Evolutionary conservation across 2,888 invertebrate genomes (phyloP).

Genomic region (Eugnorisma glareosa): DNA sequence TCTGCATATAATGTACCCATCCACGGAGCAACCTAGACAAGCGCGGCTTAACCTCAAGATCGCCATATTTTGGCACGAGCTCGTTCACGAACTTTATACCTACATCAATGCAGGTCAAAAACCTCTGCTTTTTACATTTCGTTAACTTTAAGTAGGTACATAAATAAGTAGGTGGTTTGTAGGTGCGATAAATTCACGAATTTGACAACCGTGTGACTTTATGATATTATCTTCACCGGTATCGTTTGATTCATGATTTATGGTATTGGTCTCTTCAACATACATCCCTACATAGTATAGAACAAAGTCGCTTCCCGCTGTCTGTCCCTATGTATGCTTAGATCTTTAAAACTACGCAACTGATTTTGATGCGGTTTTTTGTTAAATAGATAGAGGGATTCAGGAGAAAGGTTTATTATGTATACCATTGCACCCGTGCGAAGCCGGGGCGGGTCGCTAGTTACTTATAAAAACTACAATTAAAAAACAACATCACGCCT

Average conservation of each 20-base stretch:
- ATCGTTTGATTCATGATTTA: slow-evolving; percentile 23
- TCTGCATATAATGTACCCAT: neutral
- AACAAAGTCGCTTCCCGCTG: too few relatives aligned
- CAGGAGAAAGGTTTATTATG: too few relatives aligned
- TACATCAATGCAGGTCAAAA: slow-evolving; percentile 17
- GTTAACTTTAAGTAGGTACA: neutral
- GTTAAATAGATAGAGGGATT: too few relatives aligned
- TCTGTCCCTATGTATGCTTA: too few relatives aligned
- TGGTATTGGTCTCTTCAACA: neutral
- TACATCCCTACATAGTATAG: too few relatives aligned
- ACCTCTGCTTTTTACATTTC: slow-evolving; percentile 23
- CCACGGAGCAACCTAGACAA: neutral
- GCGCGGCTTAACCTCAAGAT: neutral
- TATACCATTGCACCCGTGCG: too few relatives aligned
- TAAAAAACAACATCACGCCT: neutral
- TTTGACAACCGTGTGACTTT: slow-evolving; percentile 54
- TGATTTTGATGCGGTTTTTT: too few relatives aligned
- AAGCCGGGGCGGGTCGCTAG: too few relatives aligned
- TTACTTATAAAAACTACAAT: neutral
- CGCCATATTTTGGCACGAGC: neutral
- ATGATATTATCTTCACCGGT: slow-evolving; percentile 14
- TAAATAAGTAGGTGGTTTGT: slow-evolving; percentile 1
- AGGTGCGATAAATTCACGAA: slow-evolving; percentile 28
- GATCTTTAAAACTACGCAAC: too few relatives aligned
- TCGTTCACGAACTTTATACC: slow-evolving; percentile 21